phyloP scores from a whole-genome alignment of 2,888 invertebrate genomes.

The Cabera pusaria region DNA sequence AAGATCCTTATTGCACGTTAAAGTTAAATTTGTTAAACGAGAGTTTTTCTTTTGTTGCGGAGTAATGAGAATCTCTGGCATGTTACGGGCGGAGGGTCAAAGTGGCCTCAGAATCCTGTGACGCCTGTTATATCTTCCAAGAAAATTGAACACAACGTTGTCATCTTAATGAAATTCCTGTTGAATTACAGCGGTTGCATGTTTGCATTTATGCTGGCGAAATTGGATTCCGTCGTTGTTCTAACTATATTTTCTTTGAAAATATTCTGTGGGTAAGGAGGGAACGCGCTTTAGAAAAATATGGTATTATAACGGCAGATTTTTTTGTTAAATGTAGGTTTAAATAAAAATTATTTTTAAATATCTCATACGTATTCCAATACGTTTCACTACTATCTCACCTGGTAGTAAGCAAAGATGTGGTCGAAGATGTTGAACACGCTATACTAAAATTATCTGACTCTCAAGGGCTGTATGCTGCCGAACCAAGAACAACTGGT shows the following conservation, averaged over 20 bases:
- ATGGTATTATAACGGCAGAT: too few species aligned
- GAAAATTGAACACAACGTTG: constrained; percentile 74
- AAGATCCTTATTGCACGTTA: constrained; percentile 9
- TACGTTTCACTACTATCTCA: too few species aligned
- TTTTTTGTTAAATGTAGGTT: too few species aligned
- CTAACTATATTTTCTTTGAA: constrained; percentile 3
- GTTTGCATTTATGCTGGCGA: constrained; percentile 40
- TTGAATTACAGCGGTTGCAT: constrained; percentile 23
- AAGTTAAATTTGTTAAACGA: constrained; percentile 42
- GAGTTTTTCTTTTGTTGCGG: constrained; percentile 57
- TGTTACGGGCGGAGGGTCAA: constrained; percentile 75
- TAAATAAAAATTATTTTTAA: too few species aligned
- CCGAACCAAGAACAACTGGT: too few species aligned
- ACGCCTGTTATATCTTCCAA: constrained; percentile 52
- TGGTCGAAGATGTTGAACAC: too few species aligned
- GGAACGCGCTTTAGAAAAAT: too few species aligned
- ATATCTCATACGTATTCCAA: too few species aligned
- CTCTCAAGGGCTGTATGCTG: too few species aligned
- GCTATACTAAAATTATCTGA: too few species aligned
- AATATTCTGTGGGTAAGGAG: not conserved
- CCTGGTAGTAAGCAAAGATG: too few species aligned
- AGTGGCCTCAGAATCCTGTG: constrained; percentile 68
- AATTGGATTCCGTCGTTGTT: constrained; percentile 12
- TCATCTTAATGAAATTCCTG: constrained; percentile 77
- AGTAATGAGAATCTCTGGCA: constrained; percentile 68